These are phyloP conservation scores for Lasioglossum lativentre DNA, from an alignment of 2,888 invertebrate genomes.

Conservation along the genomic window DNA sequence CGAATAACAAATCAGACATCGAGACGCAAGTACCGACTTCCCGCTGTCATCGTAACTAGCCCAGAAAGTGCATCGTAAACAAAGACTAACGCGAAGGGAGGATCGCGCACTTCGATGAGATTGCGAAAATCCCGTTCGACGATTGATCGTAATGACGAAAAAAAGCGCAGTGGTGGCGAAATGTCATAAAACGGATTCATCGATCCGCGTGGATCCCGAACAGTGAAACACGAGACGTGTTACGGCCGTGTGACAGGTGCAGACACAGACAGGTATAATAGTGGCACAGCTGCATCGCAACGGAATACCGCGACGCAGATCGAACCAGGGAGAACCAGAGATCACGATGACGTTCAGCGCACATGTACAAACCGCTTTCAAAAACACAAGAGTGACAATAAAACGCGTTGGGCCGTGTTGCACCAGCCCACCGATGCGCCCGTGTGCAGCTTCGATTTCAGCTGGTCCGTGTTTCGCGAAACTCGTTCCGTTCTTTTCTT, in stretches of 20 bases:
- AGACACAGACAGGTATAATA: slow-evolving; percentile 19
- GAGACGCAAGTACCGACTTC: not conserved
- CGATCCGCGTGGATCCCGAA: slow-evolving; percentile 30
- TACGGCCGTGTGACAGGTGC: slow-evolving; percentile 32
- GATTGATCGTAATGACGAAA: not conserved
- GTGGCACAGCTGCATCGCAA: not conserved
- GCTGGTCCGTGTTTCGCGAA: slow-evolving; percentile 32
- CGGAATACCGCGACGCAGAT: not conserved
- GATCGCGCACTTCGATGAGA: not conserved
- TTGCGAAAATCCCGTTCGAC: not conserved
- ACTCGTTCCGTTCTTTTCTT: not conserved
- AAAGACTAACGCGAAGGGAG: not conserved
- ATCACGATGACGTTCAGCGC: slow-evolving; percentile 24
- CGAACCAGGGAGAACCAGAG: not conserved
- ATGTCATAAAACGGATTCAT: slow-evolving; percentile 36
- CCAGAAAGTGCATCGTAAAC: not conserved
- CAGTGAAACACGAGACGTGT: slow-evolving; percentile 7
- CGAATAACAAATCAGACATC: not conserved
- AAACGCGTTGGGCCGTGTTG: slow-evolving; percentile 26
- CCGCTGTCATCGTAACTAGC: not conserved
- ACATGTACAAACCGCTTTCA: slow-evolving; percentile 35
- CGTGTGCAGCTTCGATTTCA: slow-evolving; percentile 47
- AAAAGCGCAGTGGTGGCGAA: not conserved
- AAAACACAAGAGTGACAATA: slow-evolving; percentile 24
- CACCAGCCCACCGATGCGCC: slow-evolving; percentile 19